phyloP scores from a whole-genome alignment of 2,888 invertebrate genomes.

The Serrognathus titanus region DNA sequence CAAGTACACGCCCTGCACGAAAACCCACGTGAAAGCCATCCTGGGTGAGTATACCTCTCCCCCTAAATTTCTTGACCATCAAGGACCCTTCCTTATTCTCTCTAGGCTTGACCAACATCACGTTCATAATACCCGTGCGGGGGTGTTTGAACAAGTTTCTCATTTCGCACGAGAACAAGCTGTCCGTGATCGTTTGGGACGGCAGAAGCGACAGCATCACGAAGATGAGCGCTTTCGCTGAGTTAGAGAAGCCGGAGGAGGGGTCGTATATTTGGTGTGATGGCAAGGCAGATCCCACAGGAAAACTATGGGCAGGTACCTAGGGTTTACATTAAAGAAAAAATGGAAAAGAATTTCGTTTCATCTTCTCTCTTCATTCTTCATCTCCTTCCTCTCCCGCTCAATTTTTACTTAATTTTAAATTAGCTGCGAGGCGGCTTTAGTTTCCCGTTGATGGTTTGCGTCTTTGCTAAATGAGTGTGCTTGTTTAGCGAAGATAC shows the following conservation, averaged over 20 bases:
- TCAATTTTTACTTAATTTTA: no score
- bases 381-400: no score
- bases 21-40: slow-evolving; percentile 7
- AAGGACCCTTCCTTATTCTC: not conserved
- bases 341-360: no score
- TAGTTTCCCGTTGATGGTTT: no score
- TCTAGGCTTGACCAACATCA: slow-evolving; percentile 29
- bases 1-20: slow-evolving; percentile 8
- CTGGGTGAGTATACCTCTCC: slow-evolving; percentile 5
- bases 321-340: slow-evolving; percentile 28
- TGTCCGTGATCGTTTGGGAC: slow-evolving; percentile 64
- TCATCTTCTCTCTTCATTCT: no score
- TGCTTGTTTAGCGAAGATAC: no score
- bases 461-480: no score
- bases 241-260: slow-evolving; percentile 55
- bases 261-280: slow-evolving; percentile 69
- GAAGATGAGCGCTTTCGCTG: slow-evolving; percentile 52
- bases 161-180: slow-evolving; percentile 58
- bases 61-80: not conserved
- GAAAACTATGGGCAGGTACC: slow-evolving; percentile 69
- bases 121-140: slow-evolving; percentile 64
- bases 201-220: slow-evolving; percentile 54
- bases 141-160: slow-evolving; percentile 60
- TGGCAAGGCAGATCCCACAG: slow-evolving; percentile 72
- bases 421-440: no score